These are phyloP conservation scores for Phyto melanocephala DNA, from an alignment of 2,888 invertebrate genomes.

Conservation along the genomic window DNA sequence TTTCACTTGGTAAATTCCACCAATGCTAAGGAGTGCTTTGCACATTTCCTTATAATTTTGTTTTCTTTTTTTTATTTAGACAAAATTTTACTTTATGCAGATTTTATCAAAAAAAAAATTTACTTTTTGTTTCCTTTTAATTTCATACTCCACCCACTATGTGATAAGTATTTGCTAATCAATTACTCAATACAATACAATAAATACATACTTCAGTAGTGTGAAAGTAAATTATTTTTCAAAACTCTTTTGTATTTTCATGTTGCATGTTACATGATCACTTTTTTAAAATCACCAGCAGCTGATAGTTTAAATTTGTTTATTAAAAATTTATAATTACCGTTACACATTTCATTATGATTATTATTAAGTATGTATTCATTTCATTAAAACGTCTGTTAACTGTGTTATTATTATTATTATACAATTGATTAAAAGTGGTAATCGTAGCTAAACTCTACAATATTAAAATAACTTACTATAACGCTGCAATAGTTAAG, in stretches of 20 bases:
- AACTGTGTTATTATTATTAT: not conserved
- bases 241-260: conserved; percentile 3
- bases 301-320: not conserved
- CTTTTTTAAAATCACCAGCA: conserved; percentile 15
- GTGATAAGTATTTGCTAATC: not conserved
- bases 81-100: not conserved
- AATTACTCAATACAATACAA: too few species aligned
- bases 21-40: not conserved
- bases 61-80: not conserved
- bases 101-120: not conserved
- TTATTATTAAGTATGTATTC: not conserved
- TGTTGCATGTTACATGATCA: conserved; percentile 56
- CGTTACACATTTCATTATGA: conserved; percentile 28
- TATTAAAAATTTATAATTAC: too few species aligned
- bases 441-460: not conserved
- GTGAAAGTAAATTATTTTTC: conserved; percentile 1
- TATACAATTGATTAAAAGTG: not conserved
- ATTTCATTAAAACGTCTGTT: not conserved
- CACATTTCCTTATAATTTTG: not conserved
- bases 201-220: too few species aligned
- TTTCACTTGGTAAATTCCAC: conserved; percentile 49
- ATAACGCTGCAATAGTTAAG: conserved; percentile 45
- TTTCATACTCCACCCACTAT: not conserved
- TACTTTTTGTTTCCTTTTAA: not conserved
- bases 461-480: conserved; percentile 52